Percentiles rank a stretch among this genome's conserved stretches.
Conservation (phyloP, 2,113 vertebrate species). For the Cervus canadensis region DNA sequence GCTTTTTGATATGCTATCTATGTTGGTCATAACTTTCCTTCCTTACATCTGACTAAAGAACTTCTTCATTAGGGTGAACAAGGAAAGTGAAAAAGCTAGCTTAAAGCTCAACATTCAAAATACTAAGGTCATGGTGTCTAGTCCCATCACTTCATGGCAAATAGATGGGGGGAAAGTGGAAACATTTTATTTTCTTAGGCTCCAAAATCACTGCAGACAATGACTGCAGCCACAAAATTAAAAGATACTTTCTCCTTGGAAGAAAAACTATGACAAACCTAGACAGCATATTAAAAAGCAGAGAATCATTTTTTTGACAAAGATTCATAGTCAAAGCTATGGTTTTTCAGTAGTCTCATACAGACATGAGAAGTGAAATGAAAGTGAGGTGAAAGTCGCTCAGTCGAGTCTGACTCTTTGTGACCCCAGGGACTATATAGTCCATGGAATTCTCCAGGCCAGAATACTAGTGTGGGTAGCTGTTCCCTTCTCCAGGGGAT, state of each 20-base stretch:
- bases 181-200: neutral
- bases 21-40: too few species aligned
- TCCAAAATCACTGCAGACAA: neutral
- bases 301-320: neutral
- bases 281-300: neutral
- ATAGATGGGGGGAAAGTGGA: neutral
- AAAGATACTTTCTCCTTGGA: neutral
- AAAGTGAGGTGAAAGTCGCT: accelerated
- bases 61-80: neutral
- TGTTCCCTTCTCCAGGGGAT: neutral
- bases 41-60: neutral
- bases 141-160: neutral
- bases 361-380: neutral
- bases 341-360: neutral
- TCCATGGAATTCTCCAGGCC: neutral
- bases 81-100: neutral
- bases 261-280: neutral
- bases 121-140: neutral
- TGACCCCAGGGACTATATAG: neutral
- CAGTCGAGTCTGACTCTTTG: accelerated
- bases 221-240: neutral
- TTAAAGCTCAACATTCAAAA: neutral
- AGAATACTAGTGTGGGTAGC: neutral
- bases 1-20: too few species aligned
- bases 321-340: neutral